Conservation (phyloP, 2,888 invertebrate genomes). For the Diarsia brunnea region DNA sequence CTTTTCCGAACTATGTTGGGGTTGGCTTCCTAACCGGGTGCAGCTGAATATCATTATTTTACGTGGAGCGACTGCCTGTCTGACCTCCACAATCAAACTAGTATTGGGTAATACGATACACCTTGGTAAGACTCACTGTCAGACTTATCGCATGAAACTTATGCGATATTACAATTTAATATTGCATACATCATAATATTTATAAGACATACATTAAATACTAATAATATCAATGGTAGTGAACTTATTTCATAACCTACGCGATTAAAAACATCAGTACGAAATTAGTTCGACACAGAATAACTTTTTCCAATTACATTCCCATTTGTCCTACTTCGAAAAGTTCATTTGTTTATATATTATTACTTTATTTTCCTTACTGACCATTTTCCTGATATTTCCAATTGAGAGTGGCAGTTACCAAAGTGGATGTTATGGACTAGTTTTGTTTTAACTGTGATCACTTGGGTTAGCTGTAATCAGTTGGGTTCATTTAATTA, state of each 20-base stretch:
- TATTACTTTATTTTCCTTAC: conserved; percentile 19
- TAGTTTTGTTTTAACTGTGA: conserved; percentile 14
- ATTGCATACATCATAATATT: too few relatives aligned
- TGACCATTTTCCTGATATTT: conserved; percentile 16
- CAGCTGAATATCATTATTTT: too few relatives aligned
- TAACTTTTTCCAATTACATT: conserved; percentile 53
- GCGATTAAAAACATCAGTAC: conserved; percentile 17
- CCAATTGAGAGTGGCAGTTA: neutral
- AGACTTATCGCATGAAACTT: too few relatives aligned
- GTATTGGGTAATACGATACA: too few relatives aligned
- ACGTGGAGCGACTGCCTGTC: too few relatives aligned
- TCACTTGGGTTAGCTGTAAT: neutral
- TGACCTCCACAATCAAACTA: too few relatives aligned
- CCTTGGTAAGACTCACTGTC: too few relatives aligned
- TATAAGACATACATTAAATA: too few relatives aligned
- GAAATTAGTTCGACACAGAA: conserved; percentile 35
- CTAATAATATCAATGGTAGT: neutral
- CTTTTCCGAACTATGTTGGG: too few relatives aligned
- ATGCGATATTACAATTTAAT: neutral
- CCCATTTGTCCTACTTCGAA: conserved; percentile 46
- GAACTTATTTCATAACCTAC: neutral
- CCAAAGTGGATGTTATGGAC: neutral
- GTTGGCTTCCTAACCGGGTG: too few relatives aligned
- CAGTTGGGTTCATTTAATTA: neutral
- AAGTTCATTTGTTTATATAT: conserved; percentile 45